Base-by-base conservation (phyloP, 1,140 invertebrate genomes). In the Penaeus indicus region DNA sequence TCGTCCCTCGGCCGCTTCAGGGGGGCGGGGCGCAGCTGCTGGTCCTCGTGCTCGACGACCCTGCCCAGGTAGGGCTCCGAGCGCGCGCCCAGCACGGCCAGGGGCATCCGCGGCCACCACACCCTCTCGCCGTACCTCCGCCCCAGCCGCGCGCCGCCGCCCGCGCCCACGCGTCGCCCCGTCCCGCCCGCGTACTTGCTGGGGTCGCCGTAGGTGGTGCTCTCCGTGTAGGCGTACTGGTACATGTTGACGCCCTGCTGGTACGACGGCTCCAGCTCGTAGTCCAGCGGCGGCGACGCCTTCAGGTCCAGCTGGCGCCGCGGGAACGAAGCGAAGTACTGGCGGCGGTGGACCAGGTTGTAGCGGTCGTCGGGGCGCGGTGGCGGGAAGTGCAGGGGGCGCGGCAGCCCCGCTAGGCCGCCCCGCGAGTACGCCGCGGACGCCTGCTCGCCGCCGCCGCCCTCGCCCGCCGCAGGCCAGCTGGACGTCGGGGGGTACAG, bases 211-310 rank as follows among this genome's bases (percentile, higher is more conserved):
- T 86, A 79, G 38, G 75, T 42, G 72, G 25, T 86, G 62, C 85
- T 86, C 75, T 86, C 85, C 60, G 75, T 86, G 77, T 80, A 86
- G 1, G 85, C 78, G 38, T 86, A 86, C 61, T 86, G 75, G 38
- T 86, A 86, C 25, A 86, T 78, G 64, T 86, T 86, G 21, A 86
- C 85, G 22, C 79, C 85, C n/a, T 80, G 72, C 32, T 86, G 85
- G 62, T 86, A 86, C 7, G 86, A 47, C 21, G 80, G 79, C 42
- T 83, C 86, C 25, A 88, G 25, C 25, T 84, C 86, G 47, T 88
- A 88, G 60, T 88, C 86, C 47, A 88, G 27, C 13, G 72, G 21
- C 47, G 69, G 86, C n/a, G 77, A 62, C 21, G 85, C 27, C 21
- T 77, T 83, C 22, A 13, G 47, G 11, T 88, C 86, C 38, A 63